These are phyloP conservation scores for Reticulitermes speratus DNA, from an alignment of 1,140 invertebrate genomes.

Conservation along the genomic window DNA sequence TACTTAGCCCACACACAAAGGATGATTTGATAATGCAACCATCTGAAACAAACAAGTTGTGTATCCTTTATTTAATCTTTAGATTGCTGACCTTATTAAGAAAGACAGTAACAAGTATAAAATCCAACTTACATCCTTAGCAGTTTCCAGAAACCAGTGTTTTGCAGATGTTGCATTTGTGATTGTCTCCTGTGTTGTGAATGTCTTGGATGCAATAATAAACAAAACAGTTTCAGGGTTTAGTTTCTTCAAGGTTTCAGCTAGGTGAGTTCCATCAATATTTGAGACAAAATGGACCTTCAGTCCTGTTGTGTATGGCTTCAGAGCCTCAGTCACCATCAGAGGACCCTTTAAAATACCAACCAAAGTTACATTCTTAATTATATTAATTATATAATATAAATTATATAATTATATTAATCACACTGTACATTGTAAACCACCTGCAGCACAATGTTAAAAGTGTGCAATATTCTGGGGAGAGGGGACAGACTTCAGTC, in stretches of 20 bases:
- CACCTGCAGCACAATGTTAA: too few species aligned
- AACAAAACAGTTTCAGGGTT: constrained; percentile 94
- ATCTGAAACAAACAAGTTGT: too few species aligned
- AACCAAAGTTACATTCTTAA: constrained; percentile 16
- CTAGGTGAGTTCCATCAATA: constrained; percentile 98
- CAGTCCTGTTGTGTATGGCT: constrained; percentile 85
- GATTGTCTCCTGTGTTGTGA: constrained; percentile 99
- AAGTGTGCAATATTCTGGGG: too few species aligned
- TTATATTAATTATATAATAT: too few species aligned
- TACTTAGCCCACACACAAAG: too few species aligned
- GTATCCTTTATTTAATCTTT: too few species aligned
- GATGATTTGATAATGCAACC: too few species aligned
- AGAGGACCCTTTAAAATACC: constrained; percentile 75
- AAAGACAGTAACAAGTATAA: too few species aligned
- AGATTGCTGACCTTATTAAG: too few species aligned
- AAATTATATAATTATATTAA: too few species aligned
- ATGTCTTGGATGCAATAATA: constrained; percentile 99
- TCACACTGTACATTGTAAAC: too few species aligned
- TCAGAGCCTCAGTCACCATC: constrained; percentile 98
- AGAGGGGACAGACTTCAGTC: too few species aligned
- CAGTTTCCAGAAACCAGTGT: constrained; percentile 84
- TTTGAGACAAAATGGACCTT: constrained; percentile 98
- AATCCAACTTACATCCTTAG: constrained; percentile 75
- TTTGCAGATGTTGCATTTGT: constrained; percentile 98
- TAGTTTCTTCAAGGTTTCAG: constrained; percentile 88